Base-by-base conservation (phyloP, 92 coral and sea anemone species). In the Epizoanthus scotinus region DNA sequence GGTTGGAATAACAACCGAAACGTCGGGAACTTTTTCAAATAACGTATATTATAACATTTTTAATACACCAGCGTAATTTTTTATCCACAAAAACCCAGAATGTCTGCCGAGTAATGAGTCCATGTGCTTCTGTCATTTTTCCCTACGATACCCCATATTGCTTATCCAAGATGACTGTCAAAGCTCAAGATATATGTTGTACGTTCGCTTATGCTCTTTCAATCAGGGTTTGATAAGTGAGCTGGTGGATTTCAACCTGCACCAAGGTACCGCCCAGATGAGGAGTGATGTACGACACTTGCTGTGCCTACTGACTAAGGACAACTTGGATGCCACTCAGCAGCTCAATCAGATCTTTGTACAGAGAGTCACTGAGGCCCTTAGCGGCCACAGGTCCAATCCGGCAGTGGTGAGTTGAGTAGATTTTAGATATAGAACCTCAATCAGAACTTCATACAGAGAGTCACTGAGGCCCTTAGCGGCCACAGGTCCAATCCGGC, bases 231-330 rank as follows among this genome's bases (percentile, higher is more conserved):
- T 95, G 64, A 95, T 95, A 52, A 84, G 88, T 22, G 99, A 93
- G 63, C 83, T 95, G 38, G 98, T 95, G 28, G 97, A 93, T 86
- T 93, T 92, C 83, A 95, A 94, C 78, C 85, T 95, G 60, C 97
- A 95, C 28, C 98, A 95, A 86, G 99, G 99, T 24, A 95, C 99
- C 31, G 93, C 92, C 6, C 97, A 91, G 78, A 95, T 95, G 96
- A 85, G 99, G 22, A 92, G 91, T 22, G 97, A 95, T 65, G 99
- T 95, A 22, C 89, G 98, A 9, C 96, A 93, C 78, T 70, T 95
- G 78, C 78, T 95, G 71, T 95, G 99, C 66, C 83, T 95, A 81
- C 87, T 95, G 70, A 95, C 99, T 31, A 93, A 92, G 71, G 93
- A 93, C 86, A 95, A 95, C 67, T 88, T 83, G 36, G 89, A 87